Percentiles rank a stretch among this genome's conserved stretches.
Evolutionary conservation across 1,140 invertebrate species (phyloP).

Genomic region (Paralvinella palmiformis): DNA sequence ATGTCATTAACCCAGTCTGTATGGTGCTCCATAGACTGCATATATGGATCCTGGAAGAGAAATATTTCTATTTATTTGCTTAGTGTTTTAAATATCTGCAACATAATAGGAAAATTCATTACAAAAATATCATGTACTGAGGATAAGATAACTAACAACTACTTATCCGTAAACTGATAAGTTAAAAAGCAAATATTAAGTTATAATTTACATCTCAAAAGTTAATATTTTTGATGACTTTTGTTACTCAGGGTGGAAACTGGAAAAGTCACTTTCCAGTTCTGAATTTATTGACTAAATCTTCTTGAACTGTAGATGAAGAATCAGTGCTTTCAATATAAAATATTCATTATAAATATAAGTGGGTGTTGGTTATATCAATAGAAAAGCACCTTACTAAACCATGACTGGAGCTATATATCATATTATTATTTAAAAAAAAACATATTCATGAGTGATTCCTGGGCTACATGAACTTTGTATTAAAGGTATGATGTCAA

Average conservation of each 20-base stretch:
- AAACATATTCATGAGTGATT: too few species aligned
- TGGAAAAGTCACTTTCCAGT: too few species aligned
- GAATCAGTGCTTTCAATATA: too few species aligned
- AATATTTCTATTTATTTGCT: conserved; percentile 1
- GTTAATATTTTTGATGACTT: not conserved
- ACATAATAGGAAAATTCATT: not conserved
- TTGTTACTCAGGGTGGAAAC: not conserved
- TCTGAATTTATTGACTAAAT: too few species aligned
- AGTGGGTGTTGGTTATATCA: too few species aligned
- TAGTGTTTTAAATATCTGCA: not conserved
- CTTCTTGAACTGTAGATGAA: too few species aligned
- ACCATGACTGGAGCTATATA: too few species aligned
- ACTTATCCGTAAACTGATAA: not conserved
- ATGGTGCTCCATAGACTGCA: conserved; percentile 87
- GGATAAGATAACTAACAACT: not conserved
- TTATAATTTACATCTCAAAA: not conserved
- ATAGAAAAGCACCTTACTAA: too few species aligned
- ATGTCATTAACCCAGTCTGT: conserved; percentile 99
- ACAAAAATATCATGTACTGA: not conserved
- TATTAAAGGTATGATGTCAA: too few species aligned
- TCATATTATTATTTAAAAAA: too few species aligned
- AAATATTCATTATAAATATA: too few species aligned
- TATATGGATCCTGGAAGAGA: conserved; percentile 67
- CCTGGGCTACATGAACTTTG: too few species aligned
- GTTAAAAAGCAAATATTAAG: not conserved